Evolutionary conservation across 2,113 vertebrate genomes (phyloP), one percentile per base, ranked within the genome.

Genomic region (Verasper variegatus): DNA sequence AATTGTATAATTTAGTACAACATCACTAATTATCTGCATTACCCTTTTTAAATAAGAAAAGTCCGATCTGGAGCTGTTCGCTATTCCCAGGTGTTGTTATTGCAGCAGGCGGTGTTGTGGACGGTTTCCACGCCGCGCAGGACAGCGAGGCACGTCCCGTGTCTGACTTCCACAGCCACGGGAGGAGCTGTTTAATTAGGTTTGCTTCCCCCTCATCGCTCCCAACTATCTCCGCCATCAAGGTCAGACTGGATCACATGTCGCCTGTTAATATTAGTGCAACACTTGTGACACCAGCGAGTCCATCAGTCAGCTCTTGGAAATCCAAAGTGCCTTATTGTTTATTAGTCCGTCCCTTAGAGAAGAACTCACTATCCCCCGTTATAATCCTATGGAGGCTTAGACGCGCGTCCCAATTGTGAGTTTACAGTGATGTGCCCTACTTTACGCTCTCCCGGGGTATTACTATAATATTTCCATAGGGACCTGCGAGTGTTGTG

Each of bases 131-230:
- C 45, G 45, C 14, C 45, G 3, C 45, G 45, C 80, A 76, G 63
- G 76, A 71, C 83, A 69, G 71, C 47, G 26, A 27, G 27, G 6
- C 31, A 31, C 81, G 88, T 89, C 82, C 88, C 86, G 75, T 78
- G 84, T 88, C 86, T 81, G 86, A 85, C 86, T 88, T 63, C 12
- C 21, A 75, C 77, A 71, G 78, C 90, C 79, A 57, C 87, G 83
- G 73, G 89, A 90, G 91, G 91, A 89, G 88, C 89, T 84, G 67
- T 93, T 93, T 92, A 92, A 93, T 92, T 89, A 85, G 87, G 84
- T 89, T 88, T 89, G 75, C 72, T 8, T 7, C 27, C 27, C 63
- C 80, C 70, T 79, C 80, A 74, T 85, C 70, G 66, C 76, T 56
- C 84, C 64, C 69, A 72, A 74, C 49, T 81, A 84, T 92, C 76